Percentiles rank a stretch among this genome's conserved stretches.
Conservation (phyloP, 2,888 invertebrate genomes). For the Microctonus hyperodae region DNA sequence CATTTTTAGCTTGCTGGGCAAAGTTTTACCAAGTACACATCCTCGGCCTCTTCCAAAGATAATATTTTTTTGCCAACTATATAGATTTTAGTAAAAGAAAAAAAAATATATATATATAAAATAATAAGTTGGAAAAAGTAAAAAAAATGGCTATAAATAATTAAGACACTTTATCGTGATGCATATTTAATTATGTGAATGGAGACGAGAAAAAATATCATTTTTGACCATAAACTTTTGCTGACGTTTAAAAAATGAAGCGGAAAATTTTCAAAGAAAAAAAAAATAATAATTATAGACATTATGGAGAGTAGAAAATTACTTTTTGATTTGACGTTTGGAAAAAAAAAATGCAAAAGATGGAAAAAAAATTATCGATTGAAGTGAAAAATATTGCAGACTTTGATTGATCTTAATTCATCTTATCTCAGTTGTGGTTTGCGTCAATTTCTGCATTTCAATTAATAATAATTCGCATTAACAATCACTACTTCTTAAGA, state of each 20-base stretch:
- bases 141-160: background rate
- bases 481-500: slow-evolving; percentile 57
- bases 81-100: slow-evolving; percentile 21
- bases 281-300: too few relatives aligned
- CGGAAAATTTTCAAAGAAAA: too few relatives aligned
- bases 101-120: slow-evolving; percentile 25
- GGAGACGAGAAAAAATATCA: background rate
- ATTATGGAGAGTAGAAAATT: too few relatives aligned
- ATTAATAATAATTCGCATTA: slow-evolving; percentile 45
- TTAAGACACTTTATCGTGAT: background rate
- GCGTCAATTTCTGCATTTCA: slow-evolving; percentile 52
- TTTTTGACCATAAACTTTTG: too few relatives aligned
- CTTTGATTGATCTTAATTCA: slow-evolving; percentile 7
- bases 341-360: background rate
- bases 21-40: slow-evolving; percentile 32
- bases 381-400: slow-evolving; percentile 12
- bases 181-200: background rate
- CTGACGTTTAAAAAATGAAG: too few relatives aligned
- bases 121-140: background rate
- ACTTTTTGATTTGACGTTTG: background rate
- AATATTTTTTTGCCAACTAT: slow-evolving; percentile 43
- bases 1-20: background rate
- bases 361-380: background rate
- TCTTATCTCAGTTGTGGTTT: slow-evolving; percentile 28
- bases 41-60: slow-evolving; percentile 39